Base-by-base conservation (phyloP, 2,113 vertebrate species). In the Oryzias javanicus region DNA sequence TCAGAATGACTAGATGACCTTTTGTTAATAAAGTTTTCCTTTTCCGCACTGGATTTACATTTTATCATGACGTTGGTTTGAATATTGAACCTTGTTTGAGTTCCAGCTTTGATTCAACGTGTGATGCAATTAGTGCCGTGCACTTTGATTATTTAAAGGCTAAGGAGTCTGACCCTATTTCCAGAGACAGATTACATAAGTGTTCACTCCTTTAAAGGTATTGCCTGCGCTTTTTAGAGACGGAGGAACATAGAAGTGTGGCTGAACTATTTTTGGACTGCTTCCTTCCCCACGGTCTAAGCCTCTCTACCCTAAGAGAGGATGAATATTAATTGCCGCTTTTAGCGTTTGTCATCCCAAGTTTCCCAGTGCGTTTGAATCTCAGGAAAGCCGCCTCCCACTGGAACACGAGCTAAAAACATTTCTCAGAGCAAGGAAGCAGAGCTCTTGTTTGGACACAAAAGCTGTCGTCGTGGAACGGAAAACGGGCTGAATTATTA, bases 321-420 rank as follows among this genome's bases (percentile, higher is more conserved):
- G 46, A 62, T 80, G 76, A 83, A 82, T 83, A 81, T 85, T 74
- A 83, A 83, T 82, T 60, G 5, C 25, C 65, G 72, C 79, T 83
- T 79, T 83, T 66, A 70, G 74, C 55, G 16, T 81, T 74, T 81
- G 77, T 65, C 69, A 73, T 63, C 55, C 72, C 79, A 74, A 64
- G 47, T 19, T 63, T 61, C 57, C 47, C 53, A 63, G 64, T 67
- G 60, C 15, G 56, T 74, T 35, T 72, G 74, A 83, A 74, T 74
- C 64, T 50, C 64, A 75, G 80, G 67, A 54, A 67, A 69, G 60
- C 49, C 50, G 49, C 56, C 76, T 62, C 25, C 19, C 62, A 71
- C 79, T 70, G 64, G 19, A 58, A 72, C 64, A 66, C 25, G 40
- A 84, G 68, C 58, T n/a, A 19, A 61, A 71, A 63, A 60, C 55